phyloP scores from a whole-genome alignment of 1,140 invertebrate genomes.

The Himalopsyche phryganea region DNA sequence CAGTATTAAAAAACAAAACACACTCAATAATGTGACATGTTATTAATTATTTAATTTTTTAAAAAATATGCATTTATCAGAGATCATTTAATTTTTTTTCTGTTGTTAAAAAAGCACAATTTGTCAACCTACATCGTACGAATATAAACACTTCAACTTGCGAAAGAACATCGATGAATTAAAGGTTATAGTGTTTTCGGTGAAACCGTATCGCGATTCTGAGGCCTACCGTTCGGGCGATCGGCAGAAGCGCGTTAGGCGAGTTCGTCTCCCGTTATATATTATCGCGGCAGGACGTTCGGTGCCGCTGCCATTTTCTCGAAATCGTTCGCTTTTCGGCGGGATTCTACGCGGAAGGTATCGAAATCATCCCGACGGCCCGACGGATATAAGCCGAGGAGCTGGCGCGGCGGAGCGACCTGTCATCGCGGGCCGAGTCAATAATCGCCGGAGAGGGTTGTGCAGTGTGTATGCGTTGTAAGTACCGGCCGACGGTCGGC shows the following conservation, averaged over 20 bases:
- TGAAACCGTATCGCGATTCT: background rate
- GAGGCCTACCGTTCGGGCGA: background rate
- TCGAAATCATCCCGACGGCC: background rate
- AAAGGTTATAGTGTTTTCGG: background rate
- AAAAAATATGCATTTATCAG: conserved; percentile 5
- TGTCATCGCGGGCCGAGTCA: background rate
- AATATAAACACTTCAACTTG: conserved; percentile 34
- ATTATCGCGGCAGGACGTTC: too few species aligned
- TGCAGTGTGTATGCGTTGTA: background rate
- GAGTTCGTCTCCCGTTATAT: too few species aligned
- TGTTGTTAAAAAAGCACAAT: conserved; percentile 7
- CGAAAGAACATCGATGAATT: conserved; percentile 25
- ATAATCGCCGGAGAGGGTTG: background rate
- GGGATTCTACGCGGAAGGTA: too few species aligned
- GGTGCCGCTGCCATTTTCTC: too few species aligned
- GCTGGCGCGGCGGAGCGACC: background rate
- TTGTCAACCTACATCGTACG: conserved; percentile 30
- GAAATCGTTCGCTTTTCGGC: too few species aligned
- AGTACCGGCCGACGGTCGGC: too few species aligned
- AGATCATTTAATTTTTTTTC: too few species aligned
- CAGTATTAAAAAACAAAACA: conserved; percentile 4
- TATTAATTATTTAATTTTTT: conserved; percentile 6
- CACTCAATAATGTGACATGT: background rate
- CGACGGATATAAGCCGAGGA: background rate
- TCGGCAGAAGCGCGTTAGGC: too few species aligned